Evolutionary conservation across 2,113 vertebrate species (phyloP).

Genomic region (Rattus norvegicus): GRCr8 NC_086024.1:9964501-9965000

Average conservation of each 20-base stretch:
- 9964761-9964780: constrained; percentile 34
- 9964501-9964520: not conserved
- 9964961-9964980: no score
- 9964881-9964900: not conserved
- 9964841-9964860: not conserved
- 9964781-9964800: not conserved
- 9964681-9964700: constrained; percentile 58
- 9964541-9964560: not conserved
- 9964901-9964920: not conserved
- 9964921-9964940: no score
- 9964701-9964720: constrained; percentile 61
- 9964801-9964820: constrained; percentile 18
- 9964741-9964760: constrained; percentile 67
- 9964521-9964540: not conserved
- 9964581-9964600: constrained; percentile 63
- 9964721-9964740: constrained; percentile 50
- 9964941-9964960: no score
- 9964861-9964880: not conserved
- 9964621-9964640: constrained; percentile 79
- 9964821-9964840: constrained; percentile 38
- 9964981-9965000: not conserved
- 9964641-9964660: constrained; percentile 70
- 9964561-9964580: constrained; percentile 43
- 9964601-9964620: constrained; percentile 68
- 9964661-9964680: constrained; percentile 61